Conservation (phyloP, 2,113 vertebrate species). For the Takifugu flavidus region DNA sequence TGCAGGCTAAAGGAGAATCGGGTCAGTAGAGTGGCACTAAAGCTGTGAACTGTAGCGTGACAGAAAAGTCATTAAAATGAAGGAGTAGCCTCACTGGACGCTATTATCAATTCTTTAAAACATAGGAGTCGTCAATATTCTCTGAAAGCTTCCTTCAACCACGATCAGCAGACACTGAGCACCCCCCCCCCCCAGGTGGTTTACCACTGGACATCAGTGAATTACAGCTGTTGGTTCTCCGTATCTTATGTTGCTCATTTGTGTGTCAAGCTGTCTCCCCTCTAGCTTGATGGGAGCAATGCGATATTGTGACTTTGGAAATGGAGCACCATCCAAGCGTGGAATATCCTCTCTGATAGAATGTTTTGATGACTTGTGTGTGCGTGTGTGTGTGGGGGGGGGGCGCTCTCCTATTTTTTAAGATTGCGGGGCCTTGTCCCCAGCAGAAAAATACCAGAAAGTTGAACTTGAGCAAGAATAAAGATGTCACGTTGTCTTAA, state of each 20-base stretch:
- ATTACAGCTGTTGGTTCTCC: too few species aligned
- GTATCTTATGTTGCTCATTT: conserved; percentile 7
- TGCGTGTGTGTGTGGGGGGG: background rate
- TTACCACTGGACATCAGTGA: too few species aligned
- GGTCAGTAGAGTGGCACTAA: conserved; percentile 47
- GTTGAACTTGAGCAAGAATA: conserved; percentile 9
- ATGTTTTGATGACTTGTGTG: background rate
- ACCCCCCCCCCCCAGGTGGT: too few species aligned
- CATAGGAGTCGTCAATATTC: background rate
- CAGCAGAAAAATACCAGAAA: conserved; percentile 1
- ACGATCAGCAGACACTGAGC: background rate
- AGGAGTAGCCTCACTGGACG: background rate
- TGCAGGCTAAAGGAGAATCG: conserved; percentile 45
- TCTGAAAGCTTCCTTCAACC: conserved; percentile 8
- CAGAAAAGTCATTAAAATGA: conserved; percentile 37
- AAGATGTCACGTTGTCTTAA: too few species aligned
- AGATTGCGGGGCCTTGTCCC: conserved; percentile 10
- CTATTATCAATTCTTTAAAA: background rate
- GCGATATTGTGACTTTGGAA: conserved; percentile 6
- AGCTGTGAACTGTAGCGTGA: conserved; percentile 38
- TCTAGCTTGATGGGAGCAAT: conserved; percentile 11
- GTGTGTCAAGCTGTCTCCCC: conserved; percentile 16
- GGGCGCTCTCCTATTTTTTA: background rate
- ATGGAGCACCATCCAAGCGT: background rate
- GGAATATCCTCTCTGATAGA: background rate